A percentile compares a stretch with the other conserved stretches of the same genome.
These are phyloP conservation scores for Megaceryle maxima DNA, from an alignment of 2,113 vertebrate species.

Conservation along the genomic window DNA sequence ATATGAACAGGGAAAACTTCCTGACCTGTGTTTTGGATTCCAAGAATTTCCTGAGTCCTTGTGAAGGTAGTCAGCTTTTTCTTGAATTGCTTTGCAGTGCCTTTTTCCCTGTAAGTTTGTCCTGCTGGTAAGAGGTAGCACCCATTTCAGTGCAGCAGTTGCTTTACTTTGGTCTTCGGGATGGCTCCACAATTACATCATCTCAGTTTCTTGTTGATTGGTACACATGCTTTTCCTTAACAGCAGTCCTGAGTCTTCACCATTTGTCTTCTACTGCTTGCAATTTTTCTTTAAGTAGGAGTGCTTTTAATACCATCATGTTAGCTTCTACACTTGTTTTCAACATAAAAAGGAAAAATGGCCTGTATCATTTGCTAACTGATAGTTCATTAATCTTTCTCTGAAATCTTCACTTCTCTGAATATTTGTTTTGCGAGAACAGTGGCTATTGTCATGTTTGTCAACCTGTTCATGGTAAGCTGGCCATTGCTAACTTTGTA, in stretches of 20 bases:
- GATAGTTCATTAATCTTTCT: neutral
- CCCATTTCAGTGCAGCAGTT: neutral
- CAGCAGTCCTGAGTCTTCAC: neutral
- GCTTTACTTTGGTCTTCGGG: neutral
- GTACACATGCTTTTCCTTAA: neutral
- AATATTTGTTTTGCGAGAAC: neutral
- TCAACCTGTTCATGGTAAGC: rapidly evolving
- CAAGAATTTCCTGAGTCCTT: neutral
- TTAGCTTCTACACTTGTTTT: neutral
- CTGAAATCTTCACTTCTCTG: neutral
- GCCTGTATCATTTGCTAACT: neutral
- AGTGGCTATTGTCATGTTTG: rapidly evolving
- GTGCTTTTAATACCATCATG: neutral
- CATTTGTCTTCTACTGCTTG: neutral
- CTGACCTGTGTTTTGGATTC: neutral
- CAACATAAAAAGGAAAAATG: neutral
- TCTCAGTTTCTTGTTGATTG: neutral
- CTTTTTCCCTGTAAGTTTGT: neutral
- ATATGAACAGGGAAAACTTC: neutral
- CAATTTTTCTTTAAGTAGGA: neutral
- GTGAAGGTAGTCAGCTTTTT: neutral
- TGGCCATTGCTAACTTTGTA: neutral
- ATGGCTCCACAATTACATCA: neutral
- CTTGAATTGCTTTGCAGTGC: neutral
- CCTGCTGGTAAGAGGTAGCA: neutral